Evolutionary conservation across 1,140 invertebrate species (phyloP), one percentile per base, ranked within the genome.

Genomic region (Meloidogyne exigua): DNA sequence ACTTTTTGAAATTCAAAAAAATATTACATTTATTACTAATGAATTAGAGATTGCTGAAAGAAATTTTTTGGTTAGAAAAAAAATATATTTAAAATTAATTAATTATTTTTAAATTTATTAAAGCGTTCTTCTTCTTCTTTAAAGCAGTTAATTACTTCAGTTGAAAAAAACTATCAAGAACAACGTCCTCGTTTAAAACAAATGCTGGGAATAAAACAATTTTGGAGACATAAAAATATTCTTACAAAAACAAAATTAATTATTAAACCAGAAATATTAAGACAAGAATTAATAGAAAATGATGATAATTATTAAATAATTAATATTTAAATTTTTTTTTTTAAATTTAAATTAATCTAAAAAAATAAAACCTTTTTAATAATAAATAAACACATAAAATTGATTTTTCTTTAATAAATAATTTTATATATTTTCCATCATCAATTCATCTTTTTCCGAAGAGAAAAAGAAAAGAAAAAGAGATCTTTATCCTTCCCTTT

Each of bases 101-200:
- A 44, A 44, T 15, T 57, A 15, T 49, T n/a, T 57, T 44, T 44
- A 32, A 32, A 32, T 18, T 39, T 7, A 39, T 9, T 9, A 15
- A n/a, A 68, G 66, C 28, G 66, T 42, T 36, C 21, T 32, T 68
- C 66, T 42, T 68, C 66, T 32, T 21, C 23, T 21, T 42, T 68
- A 42, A 68, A 68, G 21, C 28, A 10, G 5, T 68, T 32, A 42
- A 68, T 68, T 5, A 68, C 28, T 21, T 7, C 4, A n/a, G 28
- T 68, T 21, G 66, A 68, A 42, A 68, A 42, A 1, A 21, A 68
- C 21, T 68, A 68, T 42, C 66, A 68, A 42, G 18, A 42, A 42
- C 66, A 68, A 42, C 28, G 66, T 9, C 66, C 66, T 36, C 18
- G 21, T n/a, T 42, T 68, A 42, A 68, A 68, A 9, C 49, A 57